Evolutionary conservation across 2,888 invertebrate genomes (phyloP).

Genomic region (Trilocha varians): DNA sequence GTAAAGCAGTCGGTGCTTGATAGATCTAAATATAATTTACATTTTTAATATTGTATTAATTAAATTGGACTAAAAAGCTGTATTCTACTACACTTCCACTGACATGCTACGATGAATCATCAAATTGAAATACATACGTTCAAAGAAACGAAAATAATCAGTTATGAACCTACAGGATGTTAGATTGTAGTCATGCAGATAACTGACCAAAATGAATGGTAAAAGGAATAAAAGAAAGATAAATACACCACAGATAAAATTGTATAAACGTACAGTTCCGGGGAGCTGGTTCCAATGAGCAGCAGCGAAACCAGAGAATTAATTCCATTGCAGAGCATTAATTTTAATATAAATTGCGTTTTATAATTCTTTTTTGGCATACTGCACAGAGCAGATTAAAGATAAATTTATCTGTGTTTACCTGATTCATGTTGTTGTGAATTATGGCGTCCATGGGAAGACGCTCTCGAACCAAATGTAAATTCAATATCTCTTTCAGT

Average conservation of each 20-base stretch:
- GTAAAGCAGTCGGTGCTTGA: constrained; percentile 83
- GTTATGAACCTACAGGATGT: not conserved
- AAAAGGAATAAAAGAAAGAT: constrained; percentile 13
- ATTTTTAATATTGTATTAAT: not conserved
- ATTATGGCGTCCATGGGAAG: constrained; percentile 84
- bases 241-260: constrained; percentile 29
- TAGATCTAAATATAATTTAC: constrained; percentile 72
- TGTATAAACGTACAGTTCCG: constrained; percentile 54
- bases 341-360: constrained; percentile 26
- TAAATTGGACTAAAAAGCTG: not conserved
- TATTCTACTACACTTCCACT: constrained; percentile 3
- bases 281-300: constrained; percentile 54
- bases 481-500: constrained; percentile 83
- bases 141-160: not conserved
- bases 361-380: constrained; percentile 17
- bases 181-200: constrained; percentile 3
- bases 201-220: not conserved
- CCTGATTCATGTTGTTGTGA: constrained; percentile 80
- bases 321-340: constrained; percentile 33
- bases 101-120: constrained; percentile 14
- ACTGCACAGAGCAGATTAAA: constrained; percentile 8
- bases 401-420: constrained; percentile 32
- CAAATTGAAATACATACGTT: not conserved
- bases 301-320: constrained; percentile 43
- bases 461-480: constrained; percentile 86